These are phyloP conservation scores for Caenorhabditis inopinata DNA, from an alignment of 1,140 invertebrate genomes.

Conservation along the genomic window DNA sequence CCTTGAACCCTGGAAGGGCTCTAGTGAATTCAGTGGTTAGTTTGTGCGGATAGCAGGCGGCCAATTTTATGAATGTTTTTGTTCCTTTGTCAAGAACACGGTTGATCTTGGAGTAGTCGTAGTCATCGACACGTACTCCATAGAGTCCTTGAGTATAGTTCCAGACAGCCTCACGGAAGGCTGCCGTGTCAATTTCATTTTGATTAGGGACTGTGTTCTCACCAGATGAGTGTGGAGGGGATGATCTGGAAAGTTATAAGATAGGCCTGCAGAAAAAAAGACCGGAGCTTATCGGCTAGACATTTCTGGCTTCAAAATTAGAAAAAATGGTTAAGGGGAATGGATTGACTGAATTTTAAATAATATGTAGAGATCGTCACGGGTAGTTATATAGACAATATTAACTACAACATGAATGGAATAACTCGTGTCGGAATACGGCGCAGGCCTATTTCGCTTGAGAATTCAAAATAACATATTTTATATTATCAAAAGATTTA, in stretches of 20 bases:
- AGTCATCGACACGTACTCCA: constrained; percentile 25
- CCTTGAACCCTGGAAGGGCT: constrained; percentile 7
- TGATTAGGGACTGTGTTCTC: neutral
- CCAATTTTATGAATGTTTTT: neutral
- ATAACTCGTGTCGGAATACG: no score
- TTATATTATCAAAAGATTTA: no score
- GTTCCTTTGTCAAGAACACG: neutral
- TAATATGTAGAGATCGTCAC: no score
- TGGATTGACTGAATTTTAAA: no score
- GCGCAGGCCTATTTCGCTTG: no score
- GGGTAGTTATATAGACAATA: no score
- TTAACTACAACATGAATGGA: no score
- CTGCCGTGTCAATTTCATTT: neutral
- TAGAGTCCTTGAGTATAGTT: constrained; percentile 4
- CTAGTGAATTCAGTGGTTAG: neutral
- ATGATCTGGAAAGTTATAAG: neutral
- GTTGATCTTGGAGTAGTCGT: neutral
- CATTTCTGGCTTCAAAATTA: no score
- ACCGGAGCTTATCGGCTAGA: no score
- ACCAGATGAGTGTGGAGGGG: neutral
- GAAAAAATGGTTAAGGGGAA: no score
- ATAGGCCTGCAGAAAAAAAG: no score
- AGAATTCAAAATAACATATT: no score
- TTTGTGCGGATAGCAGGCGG: constrained; percentile 11
- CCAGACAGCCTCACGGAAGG: constrained; percentile 19